Conservation (phyloP, 2,113 vertebrate genomes). For the Cyprinus carpio region DNA sequence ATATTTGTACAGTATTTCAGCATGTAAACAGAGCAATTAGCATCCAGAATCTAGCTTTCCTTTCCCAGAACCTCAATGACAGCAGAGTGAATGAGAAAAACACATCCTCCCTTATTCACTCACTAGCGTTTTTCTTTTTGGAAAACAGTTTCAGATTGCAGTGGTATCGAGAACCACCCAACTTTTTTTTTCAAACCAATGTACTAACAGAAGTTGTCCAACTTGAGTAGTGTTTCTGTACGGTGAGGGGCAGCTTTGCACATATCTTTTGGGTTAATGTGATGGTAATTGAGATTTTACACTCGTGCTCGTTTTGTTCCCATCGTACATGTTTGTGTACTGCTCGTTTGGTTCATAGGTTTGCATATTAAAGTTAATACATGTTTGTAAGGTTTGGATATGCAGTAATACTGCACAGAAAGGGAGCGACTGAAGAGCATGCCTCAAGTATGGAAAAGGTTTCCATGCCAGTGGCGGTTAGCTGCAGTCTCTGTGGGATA, state of each 20-base stretch:
- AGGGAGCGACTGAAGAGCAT: conserved; percentile 51
- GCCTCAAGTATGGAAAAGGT: conserved; percentile 57
- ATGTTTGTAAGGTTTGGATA: conserved; percentile 14
- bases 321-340: too few relatives aligned
- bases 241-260: neutral
- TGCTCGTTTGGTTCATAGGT: conserved; percentile 43
- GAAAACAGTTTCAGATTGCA: conserved; percentile 63
- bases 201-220: conserved; percentile 62
- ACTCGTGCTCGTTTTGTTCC: too few relatives aligned
- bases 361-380: conserved; percentile 16
- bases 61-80: conserved; percentile 67
- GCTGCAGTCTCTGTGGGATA: conserved; percentile 57
- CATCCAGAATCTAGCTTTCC: conserved; percentile 65
- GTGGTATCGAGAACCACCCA: conserved; percentile 61
- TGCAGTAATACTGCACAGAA: neutral
- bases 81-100: conserved; percentile 66
- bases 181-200: conserved; percentile 65
- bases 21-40: conserved; percentile 68
- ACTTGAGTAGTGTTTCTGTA: neutral
- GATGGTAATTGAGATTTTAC: neutral
- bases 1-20: conserved; percentile 56
- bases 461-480: conserved; percentile 59
- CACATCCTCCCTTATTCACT: conserved; percentile 62
- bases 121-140: conserved; percentile 60
- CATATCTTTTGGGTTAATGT: neutral